Conservation (phyloP, 2,113 vertebrate species). For the Cariama cristata region DNA sequence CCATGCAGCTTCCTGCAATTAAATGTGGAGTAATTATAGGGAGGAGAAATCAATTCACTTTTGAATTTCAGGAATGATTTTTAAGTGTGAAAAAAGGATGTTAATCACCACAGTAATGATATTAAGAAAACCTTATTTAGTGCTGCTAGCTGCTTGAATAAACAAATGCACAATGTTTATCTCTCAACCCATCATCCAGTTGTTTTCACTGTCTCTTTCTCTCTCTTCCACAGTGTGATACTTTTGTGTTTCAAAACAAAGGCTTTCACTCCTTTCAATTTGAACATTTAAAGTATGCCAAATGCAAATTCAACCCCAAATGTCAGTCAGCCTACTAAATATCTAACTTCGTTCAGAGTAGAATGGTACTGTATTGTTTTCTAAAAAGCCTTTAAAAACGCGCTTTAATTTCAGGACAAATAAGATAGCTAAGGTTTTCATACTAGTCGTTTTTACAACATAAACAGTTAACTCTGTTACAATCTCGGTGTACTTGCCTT, state of each 20-base stretch:
- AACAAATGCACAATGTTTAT: not conserved
- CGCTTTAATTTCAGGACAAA: not conserved
- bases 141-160: slow-evolving; percentile 54
- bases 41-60: slow-evolving; percentile 61
- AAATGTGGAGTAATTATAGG: slow-evolving; percentile 49
- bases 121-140: slow-evolving; percentile 64
- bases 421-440: not conserved
- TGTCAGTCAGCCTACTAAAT: not conserved
- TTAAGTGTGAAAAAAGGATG: slow-evolving; percentile 69
- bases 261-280: not conserved
- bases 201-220: not conserved
- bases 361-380: not conserved
- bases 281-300: not conserved
- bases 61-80: slow-evolving; percentile 62
- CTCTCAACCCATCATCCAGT: not conserved
- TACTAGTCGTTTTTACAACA: rapidly evolving
- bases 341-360: not conserved
- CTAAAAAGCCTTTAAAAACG: not conserved
- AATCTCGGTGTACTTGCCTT: not conserved
- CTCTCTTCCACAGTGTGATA: not conserved
- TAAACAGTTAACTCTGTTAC: not conserved
- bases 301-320: not conserved
- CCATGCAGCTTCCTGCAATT: slow-evolving; percentile 41
- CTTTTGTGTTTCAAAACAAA: slow-evolving; percentile 51
- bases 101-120: slow-evolving; percentile 65